phyloP scores from a whole-genome alignment of 2,888 invertebrate genomes.

The Lepidocyrtoides sp. region DNA sequence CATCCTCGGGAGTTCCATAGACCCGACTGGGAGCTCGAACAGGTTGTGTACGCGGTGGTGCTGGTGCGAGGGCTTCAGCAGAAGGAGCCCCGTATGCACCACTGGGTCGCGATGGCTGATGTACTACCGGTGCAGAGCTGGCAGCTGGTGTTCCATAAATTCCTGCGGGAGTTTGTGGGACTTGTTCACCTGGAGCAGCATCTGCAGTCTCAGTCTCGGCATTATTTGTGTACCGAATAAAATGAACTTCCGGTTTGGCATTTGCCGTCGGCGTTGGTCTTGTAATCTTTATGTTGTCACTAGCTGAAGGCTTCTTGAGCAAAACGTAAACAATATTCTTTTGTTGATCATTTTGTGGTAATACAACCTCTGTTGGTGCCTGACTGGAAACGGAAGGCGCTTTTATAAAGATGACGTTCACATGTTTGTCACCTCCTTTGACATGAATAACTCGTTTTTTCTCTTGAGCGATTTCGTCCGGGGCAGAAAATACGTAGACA shows the following conservation, averaged over 20 bases:
- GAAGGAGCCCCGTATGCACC: conserved; percentile 8
- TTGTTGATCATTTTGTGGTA: conserved; percentile 69
- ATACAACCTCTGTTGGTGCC: conserved; percentile 70
- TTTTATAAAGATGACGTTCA: conserved; percentile 77
- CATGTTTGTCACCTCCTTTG: conserved; percentile 69
- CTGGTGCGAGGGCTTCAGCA: not conserved
- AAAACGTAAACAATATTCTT: conserved; percentile 75
- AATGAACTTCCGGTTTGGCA: conserved; percentile 90
- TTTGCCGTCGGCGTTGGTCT: conserved; percentile 66
- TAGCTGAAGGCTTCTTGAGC: conserved; percentile 69
- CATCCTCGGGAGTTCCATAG: conserved; percentile 53
- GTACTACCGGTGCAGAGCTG: not conserved
- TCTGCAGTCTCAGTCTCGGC: not conserved
- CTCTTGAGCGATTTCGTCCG: conserved; percentile 89
- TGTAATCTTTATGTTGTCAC: conserved; percentile 58
- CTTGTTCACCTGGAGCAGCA: not conserved
- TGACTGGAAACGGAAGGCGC: conserved; percentile 59
- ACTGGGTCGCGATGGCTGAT: not conserved
- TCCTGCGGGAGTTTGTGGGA: conserved; percentile 16
- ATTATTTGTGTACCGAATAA: conserved; percentile 89
- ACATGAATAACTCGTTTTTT: conserved; percentile 86
- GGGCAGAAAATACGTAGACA: conserved; percentile 97
- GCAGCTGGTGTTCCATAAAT: not conserved
- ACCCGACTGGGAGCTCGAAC: not conserved
- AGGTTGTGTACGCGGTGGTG: not conserved